phyloP scores from a whole-genome alignment of 2,888 invertebrate species.

The Leptura quadrifasciata region DNA sequence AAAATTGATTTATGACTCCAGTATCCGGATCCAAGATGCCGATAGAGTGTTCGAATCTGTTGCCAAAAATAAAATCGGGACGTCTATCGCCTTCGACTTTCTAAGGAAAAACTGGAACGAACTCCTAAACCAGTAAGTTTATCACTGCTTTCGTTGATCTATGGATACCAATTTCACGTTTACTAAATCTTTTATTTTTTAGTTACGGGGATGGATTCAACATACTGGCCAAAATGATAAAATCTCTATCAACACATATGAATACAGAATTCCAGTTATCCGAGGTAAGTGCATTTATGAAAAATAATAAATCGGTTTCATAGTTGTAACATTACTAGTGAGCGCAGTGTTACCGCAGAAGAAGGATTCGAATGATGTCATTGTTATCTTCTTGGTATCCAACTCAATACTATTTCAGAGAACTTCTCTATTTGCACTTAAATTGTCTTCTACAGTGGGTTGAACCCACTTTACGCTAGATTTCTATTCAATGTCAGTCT shows the following conservation, averaged over 20 bases:
- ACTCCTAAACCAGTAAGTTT: slow-evolving; percentile 72
- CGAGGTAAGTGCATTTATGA: slow-evolving; percentile 62
- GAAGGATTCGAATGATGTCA: too few species aligned
- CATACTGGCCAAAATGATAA: slow-evolving; percentile 76
- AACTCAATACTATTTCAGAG: too few species aligned
- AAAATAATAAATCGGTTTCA: too few species aligned
- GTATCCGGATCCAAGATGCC: slow-evolving; percentile 80
- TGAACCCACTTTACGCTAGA: too few species aligned
- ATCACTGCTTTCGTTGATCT: slow-evolving; percentile 43
- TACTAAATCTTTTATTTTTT: background rate
- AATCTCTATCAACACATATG: slow-evolving; percentile 75
- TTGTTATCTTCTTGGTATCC: too few species aligned
- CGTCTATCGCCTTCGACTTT: slow-evolving; percentile 79
- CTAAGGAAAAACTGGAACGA: slow-evolving; percentile 75
- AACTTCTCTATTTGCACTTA: too few species aligned
- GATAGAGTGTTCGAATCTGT: slow-evolving; percentile 77
- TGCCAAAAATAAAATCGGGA: slow-evolving; percentile 77
- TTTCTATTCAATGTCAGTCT: too few species aligned
- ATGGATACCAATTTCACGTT: background rate
- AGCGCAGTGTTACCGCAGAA: too few species aligned
- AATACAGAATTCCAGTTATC: slow-evolving; percentile 73
- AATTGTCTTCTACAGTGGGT: too few species aligned
- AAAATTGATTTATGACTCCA: slow-evolving; percentile 68
- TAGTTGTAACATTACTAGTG: too few species aligned
- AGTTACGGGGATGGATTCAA: slow-evolving; percentile 78